These are phyloP conservation scores for Turnix velox DNA, from an alignment of 2,113 vertebrate genomes.

Conservation along the genomic window DNA sequence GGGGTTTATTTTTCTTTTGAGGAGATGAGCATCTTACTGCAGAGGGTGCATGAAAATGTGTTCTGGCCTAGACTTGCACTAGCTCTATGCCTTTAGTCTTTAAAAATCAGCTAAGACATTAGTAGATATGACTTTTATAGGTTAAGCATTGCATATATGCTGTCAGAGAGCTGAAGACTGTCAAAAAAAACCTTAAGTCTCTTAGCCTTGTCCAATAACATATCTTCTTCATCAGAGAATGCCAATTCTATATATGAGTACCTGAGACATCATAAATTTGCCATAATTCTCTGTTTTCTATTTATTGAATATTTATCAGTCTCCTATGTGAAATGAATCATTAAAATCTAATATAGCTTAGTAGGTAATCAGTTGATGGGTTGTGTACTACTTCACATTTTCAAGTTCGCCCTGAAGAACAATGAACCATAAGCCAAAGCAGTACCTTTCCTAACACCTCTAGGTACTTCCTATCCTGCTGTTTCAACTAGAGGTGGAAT, in stretches of 20 bases:
- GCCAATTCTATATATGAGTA: neutral
- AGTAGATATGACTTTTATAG: neutral
- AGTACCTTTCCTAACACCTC: conserved; percentile 11
- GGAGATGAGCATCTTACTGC: neutral
- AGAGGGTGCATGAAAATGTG: neutral
- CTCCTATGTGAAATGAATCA: neutral
- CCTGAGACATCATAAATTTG: neutral
- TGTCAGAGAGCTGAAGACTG: neutral
- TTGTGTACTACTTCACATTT: neutral
- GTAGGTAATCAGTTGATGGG: neutral
- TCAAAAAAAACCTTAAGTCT: neutral
- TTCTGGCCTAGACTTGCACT: neutral
- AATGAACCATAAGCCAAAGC: conserved; percentile 13
- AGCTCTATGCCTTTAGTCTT: neutral
- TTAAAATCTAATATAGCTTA: neutral
- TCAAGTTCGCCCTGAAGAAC: neutral
- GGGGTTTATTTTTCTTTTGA: neutral
- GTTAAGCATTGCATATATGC: neutral
- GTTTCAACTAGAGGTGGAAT: conserved; percentile 3
- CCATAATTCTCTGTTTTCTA: neutral
- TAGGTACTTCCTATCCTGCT: conserved; percentile 5
- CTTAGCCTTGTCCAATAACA: neutral
- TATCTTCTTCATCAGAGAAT: neutral
- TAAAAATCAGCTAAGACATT: neutral
- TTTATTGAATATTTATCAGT: neutral